Evolutionary conservation across 2,888 invertebrate genomes (phyloP).

Genomic region (Synergus umbraculus): DNA sequence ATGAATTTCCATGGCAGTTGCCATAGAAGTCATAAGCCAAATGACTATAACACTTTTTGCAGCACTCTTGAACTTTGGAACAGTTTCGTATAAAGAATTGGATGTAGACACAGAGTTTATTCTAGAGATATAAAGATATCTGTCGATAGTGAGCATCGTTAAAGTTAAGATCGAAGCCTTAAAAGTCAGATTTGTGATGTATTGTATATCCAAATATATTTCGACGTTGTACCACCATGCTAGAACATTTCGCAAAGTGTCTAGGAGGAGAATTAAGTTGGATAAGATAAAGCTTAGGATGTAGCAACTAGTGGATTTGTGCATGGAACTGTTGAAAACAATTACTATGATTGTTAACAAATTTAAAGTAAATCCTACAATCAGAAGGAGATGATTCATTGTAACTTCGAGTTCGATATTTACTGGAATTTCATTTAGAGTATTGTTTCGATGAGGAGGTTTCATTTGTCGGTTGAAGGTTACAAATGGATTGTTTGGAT

Average conservation of each 20-base stretch:
- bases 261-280: constrained; percentile 63
- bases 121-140: constrained; percentile 60
- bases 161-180: constrained; percentile 64
- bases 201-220: constrained; percentile 63
- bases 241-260: constrained; percentile 61
- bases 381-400: constrained; percentile 49
- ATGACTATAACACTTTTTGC: constrained; percentile 61
- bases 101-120: constrained; percentile 31
- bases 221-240: constrained; percentile 57
- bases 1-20: constrained; percentile 64
- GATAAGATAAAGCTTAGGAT: constrained; percentile 63
- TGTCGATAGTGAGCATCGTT: constrained; percentile 62
- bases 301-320: constrained; percentile 62
- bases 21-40: constrained; percentile 62
- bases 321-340: constrained; percentile 52
- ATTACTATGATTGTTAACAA: constrained; percentile 49
- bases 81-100: constrained; percentile 9
- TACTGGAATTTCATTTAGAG: not conserved
- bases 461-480: not conserved
- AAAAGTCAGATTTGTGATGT: constrained; percentile 65
- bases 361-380: constrained; percentile 52
- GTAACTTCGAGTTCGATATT: not conserved
- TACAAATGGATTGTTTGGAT: not conserved
- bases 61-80: constrained; percentile 53
- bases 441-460: not conserved